phyloP scores from a whole-genome alignment of 1,140 invertebrate genomes.

The Drosophila fuyamai region DNA sequence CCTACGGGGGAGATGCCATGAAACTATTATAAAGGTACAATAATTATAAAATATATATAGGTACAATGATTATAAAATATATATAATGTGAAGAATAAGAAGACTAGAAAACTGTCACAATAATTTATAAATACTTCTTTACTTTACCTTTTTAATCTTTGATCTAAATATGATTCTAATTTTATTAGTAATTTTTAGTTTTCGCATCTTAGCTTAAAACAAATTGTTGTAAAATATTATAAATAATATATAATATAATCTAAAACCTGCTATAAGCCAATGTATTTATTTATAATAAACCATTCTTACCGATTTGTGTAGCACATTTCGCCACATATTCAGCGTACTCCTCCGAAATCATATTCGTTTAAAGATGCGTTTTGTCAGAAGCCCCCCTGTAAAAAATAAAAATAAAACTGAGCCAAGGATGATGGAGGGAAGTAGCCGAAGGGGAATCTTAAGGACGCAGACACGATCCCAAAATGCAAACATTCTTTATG shows the following conservation, averaged over 20 bases:
- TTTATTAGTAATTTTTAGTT: too few species aligned
- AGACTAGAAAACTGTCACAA: too few species aligned
- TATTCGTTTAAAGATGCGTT: conserved; percentile 65
- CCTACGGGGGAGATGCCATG: conserved; percentile 1
- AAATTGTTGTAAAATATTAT: too few species aligned
- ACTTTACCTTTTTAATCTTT: too few species aligned
- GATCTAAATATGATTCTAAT: too few species aligned
- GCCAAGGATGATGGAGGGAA: conserved; percentile 17
- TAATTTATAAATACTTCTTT: too few species aligned
- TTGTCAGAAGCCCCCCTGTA: conserved; percentile 36
- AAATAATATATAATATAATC: too few species aligned
- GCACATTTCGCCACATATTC: not conserved
- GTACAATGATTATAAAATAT: too few species aligned
- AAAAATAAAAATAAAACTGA: conserved; percentile 30
- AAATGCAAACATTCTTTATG: conserved; percentile 71
- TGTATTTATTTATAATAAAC: not conserved
- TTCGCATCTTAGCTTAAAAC: too few species aligned
- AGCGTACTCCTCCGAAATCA: conserved; percentile 26
- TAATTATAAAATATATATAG: too few species aligned
- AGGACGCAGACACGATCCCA: conserved; percentile 73
- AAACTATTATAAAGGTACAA: not conserved
- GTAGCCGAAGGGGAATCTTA: conserved; percentile 39
- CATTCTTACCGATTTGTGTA: not conserved
- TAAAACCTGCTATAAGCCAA: too few species aligned
- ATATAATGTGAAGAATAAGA: too few species aligned